Base-by-base conservation (phyloP, 2,113 vertebrate genomes). In the Vanacampus margaritifer region DNA sequence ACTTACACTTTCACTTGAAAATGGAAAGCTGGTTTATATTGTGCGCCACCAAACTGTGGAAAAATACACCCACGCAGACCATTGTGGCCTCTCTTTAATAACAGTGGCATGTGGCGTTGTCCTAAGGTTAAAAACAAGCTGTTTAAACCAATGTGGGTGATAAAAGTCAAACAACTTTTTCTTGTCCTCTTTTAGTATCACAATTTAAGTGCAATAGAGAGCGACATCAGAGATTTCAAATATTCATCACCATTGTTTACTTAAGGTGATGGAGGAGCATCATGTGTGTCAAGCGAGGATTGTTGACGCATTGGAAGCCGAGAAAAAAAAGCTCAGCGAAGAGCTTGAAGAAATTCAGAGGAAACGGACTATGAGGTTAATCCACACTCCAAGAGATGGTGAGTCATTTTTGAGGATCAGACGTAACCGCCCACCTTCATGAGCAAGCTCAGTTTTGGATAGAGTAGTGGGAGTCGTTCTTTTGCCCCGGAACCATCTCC, bases 231-330 rank as follows among this genome's bases (percentile, higher is more conserved):
- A 6, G 5, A 57, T 1, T 60, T 60, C 1, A 60, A 43, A 43
- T 62, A 21, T 32, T 32, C 24, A 48, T 46, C 16, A 64, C 23
- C 23, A 35, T n/a, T 2, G 3, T 32, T 48, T 28, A 48, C 60
- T 57, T 79, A 48, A 98, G 96, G 95, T 93, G 57, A 89, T 98
- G 76, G 92, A 93, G 72, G 95, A 97, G 75, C 94, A 95, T 41
- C 87, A 86, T n/a, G 79, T 98, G 68, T 91, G 53, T 65, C 96
- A 96, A 59, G 91, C 90, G 14, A 95, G 84, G 85, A 95, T 99
- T 78, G 91, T 99, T 48, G 92, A 95, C 62, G 97, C 95, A 54
- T 84, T 99, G 77, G 97, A 99, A 83, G 89, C 81, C 0, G 97
- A 99, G 84, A 98, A 98, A 72, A 94, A 76, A 75, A 98, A 97